Evolutionary conservation across 2,888 invertebrate species (phyloP).

Genomic region (Acanthosepion lycidas): DNA sequence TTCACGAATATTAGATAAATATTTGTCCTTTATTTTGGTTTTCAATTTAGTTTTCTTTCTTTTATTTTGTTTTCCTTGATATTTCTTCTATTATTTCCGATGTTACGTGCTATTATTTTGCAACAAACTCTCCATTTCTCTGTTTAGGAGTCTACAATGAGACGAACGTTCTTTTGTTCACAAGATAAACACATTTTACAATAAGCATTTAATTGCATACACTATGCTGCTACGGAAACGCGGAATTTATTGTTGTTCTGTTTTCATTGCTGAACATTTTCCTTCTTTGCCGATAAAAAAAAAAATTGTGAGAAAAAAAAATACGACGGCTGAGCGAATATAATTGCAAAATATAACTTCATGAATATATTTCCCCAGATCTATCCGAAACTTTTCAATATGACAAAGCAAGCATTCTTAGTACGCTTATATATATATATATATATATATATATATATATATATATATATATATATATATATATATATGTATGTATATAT

Average conservation of each 20-base stretch:
- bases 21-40: neutral
- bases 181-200: neutral
- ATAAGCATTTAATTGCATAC: slow-evolving; percentile 10
- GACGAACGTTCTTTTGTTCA: neutral
- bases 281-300: neutral
- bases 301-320: neutral
- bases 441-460: neutral
- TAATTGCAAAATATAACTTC: neutral
- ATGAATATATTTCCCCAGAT: neutral
- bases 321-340: neutral
- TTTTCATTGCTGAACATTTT: neutral
- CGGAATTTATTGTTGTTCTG: neutral
- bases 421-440: neutral
- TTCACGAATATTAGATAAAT: neutral
- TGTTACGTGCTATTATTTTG: neutral
- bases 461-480: no score
- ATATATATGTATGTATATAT: no score
- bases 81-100: neutral
- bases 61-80: no score
- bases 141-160: neutral
- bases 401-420: neutral
- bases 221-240: neutral
- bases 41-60: no score
- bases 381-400: neutral
- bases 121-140: neutral